phyloP scores from a whole-genome alignment of 2,888 invertebrate species.

The Ptychoptera contaminata region DNA sequence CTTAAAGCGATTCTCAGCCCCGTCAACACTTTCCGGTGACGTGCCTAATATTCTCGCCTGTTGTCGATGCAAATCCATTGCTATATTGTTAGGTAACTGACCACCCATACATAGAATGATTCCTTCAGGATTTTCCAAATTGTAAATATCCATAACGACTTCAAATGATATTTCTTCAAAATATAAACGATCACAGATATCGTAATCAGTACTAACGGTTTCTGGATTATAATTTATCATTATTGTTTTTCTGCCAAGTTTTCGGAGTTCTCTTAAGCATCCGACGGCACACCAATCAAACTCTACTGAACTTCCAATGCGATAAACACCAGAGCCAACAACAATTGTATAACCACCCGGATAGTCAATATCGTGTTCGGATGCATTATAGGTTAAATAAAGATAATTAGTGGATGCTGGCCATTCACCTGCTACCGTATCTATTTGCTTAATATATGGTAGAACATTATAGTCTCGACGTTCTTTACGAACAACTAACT shows the following conservation, averaged over 20 bases:
- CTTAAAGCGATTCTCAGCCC: constrained; percentile 96
- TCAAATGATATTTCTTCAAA: constrained; percentile 99
- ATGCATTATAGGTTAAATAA: constrained; percentile 93
- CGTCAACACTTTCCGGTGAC: constrained; percentile 91
- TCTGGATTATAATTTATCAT: constrained; percentile 99
- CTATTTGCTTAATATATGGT: constrained; percentile 92
- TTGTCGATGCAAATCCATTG: constrained; percentile 91
- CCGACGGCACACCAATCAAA: constrained; percentile 99
- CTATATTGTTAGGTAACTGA: constrained; percentile 97
- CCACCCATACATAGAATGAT: constrained; percentile 97
- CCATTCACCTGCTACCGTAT: constrained; percentile 99
- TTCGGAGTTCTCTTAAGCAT: constrained; percentile 78
- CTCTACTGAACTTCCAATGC: constrained; percentile 98
- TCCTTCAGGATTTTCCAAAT: constrained; percentile 82
- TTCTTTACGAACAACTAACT: constrained; percentile 62
- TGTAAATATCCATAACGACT: constrained; percentile 96
- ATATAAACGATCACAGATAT: constrained; percentile 96
- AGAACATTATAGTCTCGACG: constrained; percentile 59
- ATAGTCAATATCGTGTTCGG: constrained; percentile 65
- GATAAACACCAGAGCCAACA: constrained; percentile 88
- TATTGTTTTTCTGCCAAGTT: constrained; percentile 77
- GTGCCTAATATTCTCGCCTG: constrained; percentile 87
- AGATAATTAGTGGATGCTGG: constrained; percentile 96
- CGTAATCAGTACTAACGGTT: constrained; percentile 98
- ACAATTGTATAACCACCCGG: constrained; percentile 72